Base-by-base conservation (phyloP, 2,797 vertebrate genomes). In the Enoplosus armatus region DNA sequence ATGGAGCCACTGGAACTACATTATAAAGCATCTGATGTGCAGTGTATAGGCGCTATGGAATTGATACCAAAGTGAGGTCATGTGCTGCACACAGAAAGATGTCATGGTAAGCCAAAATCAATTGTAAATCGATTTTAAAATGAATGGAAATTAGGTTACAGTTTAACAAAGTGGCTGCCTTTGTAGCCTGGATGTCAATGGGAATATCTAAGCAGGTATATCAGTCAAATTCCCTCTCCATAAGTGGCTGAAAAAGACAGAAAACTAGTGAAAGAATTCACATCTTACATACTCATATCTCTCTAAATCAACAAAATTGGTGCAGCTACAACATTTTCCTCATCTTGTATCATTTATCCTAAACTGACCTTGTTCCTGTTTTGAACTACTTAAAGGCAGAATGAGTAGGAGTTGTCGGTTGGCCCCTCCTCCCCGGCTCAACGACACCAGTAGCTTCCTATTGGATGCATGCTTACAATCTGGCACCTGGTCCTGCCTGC, bases 101-200 rank as follows among this genome's bases (percentile, higher is more conserved):
- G 87, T 79, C 64, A 92, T 85, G 87, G 77, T n/a, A 68, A 89
- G 87, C 69, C 78, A 79, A 90, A 90, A 88, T 92, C 89, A 80
- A 89, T 89, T 41, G 41, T 81, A 79, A 85, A 89, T 92, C 80
- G 29, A 85, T 81, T 92, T 89, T 58, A 81, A 84, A 87, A 88
- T 91, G 86, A 90, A 89, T 87, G 86, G 58, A 75, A 88, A 85
- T 83, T 51, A 53, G 33, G 61, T 86, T 80, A 74, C n/a, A 69
- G 79, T 69, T 55, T 50, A 70, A 75, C 33, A 63, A 77, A 90
- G 54, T 54, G 31, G 26, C 71, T 69, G 39, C 37, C 43, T 76
- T 77, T 60, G n/a, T 14, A 86, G 66, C 27, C 29, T 64, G 50
- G 37, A 83, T 79, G 79, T 51, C 8, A 27, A 53, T 55, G 68